Conservation (phyloP, 1,140 invertebrate species). For the Drosophila takahashii region DNA sequence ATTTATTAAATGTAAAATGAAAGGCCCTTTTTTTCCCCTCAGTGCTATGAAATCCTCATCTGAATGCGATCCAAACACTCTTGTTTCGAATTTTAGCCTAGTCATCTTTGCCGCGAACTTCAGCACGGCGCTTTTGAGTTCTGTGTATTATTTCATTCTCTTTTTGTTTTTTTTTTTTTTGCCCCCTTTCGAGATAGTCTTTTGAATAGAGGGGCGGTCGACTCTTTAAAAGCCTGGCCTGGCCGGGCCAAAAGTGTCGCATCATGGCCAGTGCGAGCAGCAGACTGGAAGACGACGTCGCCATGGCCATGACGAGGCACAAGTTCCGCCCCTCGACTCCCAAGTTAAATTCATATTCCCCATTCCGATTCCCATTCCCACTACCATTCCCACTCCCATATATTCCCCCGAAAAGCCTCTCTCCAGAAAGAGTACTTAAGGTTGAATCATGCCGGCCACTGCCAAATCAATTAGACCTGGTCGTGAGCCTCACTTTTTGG, state of each 20-base stretch:
- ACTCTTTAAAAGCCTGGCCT: constrained; percentile 60
- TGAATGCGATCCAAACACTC: constrained; percentile 51
- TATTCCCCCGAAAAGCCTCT: constrained; percentile 46
- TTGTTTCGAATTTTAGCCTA: constrained; percentile 45
- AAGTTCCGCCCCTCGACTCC: constrained; percentile 54
- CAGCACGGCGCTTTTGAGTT: constrained; percentile 65
- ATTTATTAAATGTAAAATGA: too few species aligned
- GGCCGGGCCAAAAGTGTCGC: constrained; percentile 55
- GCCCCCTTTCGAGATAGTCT: constrained; percentile 54
- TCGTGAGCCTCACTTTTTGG: constrained; percentile 60
- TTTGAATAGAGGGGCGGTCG: constrained; percentile 46
- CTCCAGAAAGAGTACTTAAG: constrained; percentile 48
- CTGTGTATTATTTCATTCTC: constrained; percentile 30
- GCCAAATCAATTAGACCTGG: constrained; percentile 77
- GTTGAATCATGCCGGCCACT: constrained; percentile 53
- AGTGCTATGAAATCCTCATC: constrained; percentile 37
- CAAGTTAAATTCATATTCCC: constrained; percentile 10
- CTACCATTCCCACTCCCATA: constrained; percentile 3
- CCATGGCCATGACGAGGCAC: constrained; percentile 67
- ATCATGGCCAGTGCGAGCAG: constrained; percentile 70
- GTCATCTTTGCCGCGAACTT: constrained; percentile 77
- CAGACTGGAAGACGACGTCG: constrained; percentile 76
- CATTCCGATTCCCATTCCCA: not conserved
- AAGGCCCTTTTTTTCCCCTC: not conserved
- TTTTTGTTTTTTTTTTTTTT: constrained; percentile 1